Evolutionary conservation across 2,113 vertebrate species (phyloP).

Genomic region (Pseudopipra pipra): DNA sequence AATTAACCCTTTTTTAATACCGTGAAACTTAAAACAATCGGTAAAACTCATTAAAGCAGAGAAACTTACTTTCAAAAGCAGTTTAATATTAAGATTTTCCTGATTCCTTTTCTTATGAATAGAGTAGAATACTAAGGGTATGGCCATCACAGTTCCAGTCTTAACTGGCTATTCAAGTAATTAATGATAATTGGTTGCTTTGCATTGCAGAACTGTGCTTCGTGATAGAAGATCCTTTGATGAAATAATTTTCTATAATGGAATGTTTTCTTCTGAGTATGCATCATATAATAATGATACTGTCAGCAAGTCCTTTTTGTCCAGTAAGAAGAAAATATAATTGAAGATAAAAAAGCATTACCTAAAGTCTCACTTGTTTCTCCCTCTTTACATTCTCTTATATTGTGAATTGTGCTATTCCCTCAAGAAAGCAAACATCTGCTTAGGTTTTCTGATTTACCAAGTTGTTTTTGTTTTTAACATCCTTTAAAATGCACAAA

Average conservation of each 20-base stretch:
- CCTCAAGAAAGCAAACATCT: background rate
- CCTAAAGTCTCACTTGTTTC: background rate
- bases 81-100: background rate
- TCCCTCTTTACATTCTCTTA: background rate
- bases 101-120: background rate
- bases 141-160: background rate
- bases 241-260: background rate
- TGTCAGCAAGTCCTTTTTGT: background rate
- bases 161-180: conserved; percentile 6
- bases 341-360: background rate
- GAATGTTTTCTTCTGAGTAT: background rate
- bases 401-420: background rate
- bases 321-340: background rate
- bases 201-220: background rate
- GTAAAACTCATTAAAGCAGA: conserved; percentile 34
- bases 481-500: background rate
- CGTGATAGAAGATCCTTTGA: background rate
- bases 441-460: background rate
- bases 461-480: background rate
- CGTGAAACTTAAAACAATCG: conserved; percentile 14
- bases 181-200: conserved; percentile 48
- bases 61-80: conserved; percentile 27
- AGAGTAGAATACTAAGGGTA: background rate
- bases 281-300: background rate
- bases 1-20: conserved; percentile 41